Base-by-base conservation (phyloP, 2,888 invertebrate genomes). In the Athalia circularis region DNA sequence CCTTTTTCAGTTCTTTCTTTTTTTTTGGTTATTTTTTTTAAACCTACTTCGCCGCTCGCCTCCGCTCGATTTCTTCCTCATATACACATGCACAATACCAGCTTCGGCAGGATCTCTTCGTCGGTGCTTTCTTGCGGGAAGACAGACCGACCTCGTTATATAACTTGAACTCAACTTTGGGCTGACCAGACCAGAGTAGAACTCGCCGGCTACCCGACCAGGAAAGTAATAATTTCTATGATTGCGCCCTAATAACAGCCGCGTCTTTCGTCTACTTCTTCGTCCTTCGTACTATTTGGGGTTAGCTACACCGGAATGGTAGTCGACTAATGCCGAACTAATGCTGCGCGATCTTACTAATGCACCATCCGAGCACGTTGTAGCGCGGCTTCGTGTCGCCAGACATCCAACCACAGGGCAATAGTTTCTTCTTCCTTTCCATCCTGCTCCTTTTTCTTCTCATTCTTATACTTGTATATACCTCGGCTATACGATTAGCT, bases 221-320 rank as follows among this genome's bases (percentile, higher is more conserved):
- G 81, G 80, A 62, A 57, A 75, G 80, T 81, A 84, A 84, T 86
- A 86, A 87, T 88, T 88, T 87, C 86, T 86, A 87, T 85, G 85
- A 87, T 87, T 85, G 85, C 86, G 80, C 77, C 81, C 84, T 87
- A 87, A 87, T 87, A 84, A 86, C 80, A 84, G 79, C 82, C 80
- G 80, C 59, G 78, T 72, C 6, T 50, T 75, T 50, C 75, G 75
- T 50, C 75, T 75, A 29, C 29, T 29, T 29, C 29, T 29, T 29
- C 29, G 29, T 29, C 29, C 29, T 29, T 29, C 29, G 29, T 29
- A 29, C 29, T 29, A 29, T 29, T 75, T 52, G 61, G 47, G 29
- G 75, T 75, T 47, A 48, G 74, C n/a, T 29, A 29, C 8, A 47
- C 43, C 75, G 50, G 62, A 50, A 29, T 29, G 29, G 29, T 75